phyloP scores from a whole-genome alignment of 2,888 invertebrate genomes.

The Harpalus rufipes region DNA sequence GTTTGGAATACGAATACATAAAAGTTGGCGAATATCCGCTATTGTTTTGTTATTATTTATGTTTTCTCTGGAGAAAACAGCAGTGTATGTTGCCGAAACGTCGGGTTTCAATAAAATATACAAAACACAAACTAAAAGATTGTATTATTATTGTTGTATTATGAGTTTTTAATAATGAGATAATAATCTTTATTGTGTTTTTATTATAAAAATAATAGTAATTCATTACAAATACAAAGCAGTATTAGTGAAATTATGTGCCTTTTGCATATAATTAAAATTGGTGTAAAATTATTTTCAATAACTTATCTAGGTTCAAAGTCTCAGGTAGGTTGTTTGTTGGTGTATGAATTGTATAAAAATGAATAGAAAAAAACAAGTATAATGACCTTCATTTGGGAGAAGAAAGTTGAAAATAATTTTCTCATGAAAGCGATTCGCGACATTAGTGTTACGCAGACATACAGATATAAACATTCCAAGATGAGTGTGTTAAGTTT shows the following conservation, averaged over 20 bases:
- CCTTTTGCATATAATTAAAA: no score
- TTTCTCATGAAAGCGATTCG: neutral
- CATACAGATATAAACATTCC: neutral
- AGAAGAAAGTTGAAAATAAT: conserved; percentile 26
- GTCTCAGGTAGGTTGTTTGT: conserved; percentile 10
- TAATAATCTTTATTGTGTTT: neutral
- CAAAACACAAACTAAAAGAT: no score
- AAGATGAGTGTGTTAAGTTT: neutral
- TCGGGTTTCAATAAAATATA: no score
- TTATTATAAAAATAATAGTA: conserved; percentile 1
- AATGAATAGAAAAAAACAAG: conserved; percentile 21
- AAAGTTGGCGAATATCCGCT: no score
- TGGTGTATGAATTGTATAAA: neutral
- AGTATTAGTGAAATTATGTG: neutral
- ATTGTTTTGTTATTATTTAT: no score
- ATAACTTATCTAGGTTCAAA: neutral
- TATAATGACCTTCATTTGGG: conserved; percentile 36
- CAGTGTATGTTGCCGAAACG: no score
- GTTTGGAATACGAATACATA: no score
- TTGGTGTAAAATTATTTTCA: neutral
- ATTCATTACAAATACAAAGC: neutral
- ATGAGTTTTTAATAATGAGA: no score
- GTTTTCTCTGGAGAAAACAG: no score
- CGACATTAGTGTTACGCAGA: neutral
- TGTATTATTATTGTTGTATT: no score